Percentiles rank a stretch among this genome's conserved stretches.
These are phyloP conservation scores for Stichopus chloronotus DNA, from an alignment of 35 echinoderm and acorn worm species.

Conservation along the genomic window DNA sequence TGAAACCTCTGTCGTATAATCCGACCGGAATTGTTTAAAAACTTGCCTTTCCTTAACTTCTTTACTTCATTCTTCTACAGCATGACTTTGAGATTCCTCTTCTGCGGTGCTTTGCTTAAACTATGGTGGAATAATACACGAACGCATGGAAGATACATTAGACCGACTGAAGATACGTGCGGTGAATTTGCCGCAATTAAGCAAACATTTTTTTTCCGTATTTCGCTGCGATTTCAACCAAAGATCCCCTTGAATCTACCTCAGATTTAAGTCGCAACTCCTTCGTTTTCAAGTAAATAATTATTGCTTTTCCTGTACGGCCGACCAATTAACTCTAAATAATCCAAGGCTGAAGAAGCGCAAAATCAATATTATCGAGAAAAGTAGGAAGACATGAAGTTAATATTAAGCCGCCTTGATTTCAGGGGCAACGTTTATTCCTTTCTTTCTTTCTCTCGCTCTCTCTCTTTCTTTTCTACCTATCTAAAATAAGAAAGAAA, in stretches of 20 bases:
- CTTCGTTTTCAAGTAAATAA: conserved; percentile 13
- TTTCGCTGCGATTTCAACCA: neutral
- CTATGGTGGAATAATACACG: too few species aligned
- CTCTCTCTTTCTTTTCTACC: too few species aligned
- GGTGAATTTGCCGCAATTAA: neutral
- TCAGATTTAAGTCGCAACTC: conserved; percentile 6
- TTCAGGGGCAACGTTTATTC: neutral
- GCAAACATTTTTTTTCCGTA: neutral
- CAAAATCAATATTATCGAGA: conserved; percentile 33
- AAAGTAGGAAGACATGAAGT: neutral
- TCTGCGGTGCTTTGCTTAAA: too few species aligned
- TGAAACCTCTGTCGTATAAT: neutral
- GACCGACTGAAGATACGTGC: neutral
- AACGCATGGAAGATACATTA: neutral
- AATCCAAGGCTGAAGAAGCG: conserved; percentile 31
- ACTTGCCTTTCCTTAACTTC: neutral
- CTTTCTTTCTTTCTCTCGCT: neutral
- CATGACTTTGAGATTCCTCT: too few species aligned
- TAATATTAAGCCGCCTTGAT: conserved; percentile 22
- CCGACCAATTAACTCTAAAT: conserved; percentile 28
- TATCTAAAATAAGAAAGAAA: too few species aligned
- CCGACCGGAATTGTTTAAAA: neutral
- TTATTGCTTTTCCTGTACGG: conserved; percentile 19
- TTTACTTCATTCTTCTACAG: neutral
- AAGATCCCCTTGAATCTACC: conserved; percentile 9